phyloP scores from a whole-genome alignment of 2,113 vertebrate species.

The Gnathonemus longibarbis region DNA sequence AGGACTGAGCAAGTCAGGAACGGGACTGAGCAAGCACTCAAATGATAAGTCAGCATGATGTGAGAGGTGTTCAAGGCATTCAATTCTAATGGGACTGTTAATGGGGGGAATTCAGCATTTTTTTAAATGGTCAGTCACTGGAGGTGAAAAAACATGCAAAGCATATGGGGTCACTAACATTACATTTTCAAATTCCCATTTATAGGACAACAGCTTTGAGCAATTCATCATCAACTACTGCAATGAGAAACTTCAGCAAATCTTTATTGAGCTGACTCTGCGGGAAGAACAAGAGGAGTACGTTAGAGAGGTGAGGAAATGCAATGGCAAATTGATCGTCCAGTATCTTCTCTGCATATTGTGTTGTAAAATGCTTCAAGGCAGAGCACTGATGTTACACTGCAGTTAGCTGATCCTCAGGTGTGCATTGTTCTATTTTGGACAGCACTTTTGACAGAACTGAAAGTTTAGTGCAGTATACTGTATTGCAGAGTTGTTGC shows the following conservation, averaged over 20 bases:
- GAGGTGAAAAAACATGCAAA: background rate
- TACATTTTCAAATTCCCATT: background rate
- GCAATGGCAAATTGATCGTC: too few species aligned
- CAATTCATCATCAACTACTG: slow-evolving; percentile 99
- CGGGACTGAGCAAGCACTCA: background rate
- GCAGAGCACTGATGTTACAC: background rate
- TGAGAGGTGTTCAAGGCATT: background rate
- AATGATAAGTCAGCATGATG: background rate
- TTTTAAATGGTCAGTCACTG: background rate
- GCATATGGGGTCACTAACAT: slow-evolving; percentile 12
- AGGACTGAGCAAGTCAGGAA: background rate
- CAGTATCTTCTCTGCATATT: background rate
- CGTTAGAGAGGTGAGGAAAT: slow-evolving; percentile 74
- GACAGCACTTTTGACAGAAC: background rate
- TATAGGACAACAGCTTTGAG: slow-evolving; percentile 96
- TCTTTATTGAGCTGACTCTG: slow-evolving; percentile 95
- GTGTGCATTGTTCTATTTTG: background rate
- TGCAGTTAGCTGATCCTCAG: background rate
- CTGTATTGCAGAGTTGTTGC: background rate
- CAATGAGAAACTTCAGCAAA: slow-evolving; percentile 96
- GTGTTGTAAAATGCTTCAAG: background rate
- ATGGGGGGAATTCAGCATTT: background rate
- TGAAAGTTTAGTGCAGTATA: background rate
- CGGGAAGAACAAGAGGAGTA: slow-evolving; percentile 98
- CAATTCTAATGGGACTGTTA: background rate